Percentiles rank a stretch among this genome's conserved stretches.
These are phyloP conservation scores for Leuctra nigra DNA, from an alignment of 2,888 invertebrate genomes.

Conservation along the genomic window DNA sequence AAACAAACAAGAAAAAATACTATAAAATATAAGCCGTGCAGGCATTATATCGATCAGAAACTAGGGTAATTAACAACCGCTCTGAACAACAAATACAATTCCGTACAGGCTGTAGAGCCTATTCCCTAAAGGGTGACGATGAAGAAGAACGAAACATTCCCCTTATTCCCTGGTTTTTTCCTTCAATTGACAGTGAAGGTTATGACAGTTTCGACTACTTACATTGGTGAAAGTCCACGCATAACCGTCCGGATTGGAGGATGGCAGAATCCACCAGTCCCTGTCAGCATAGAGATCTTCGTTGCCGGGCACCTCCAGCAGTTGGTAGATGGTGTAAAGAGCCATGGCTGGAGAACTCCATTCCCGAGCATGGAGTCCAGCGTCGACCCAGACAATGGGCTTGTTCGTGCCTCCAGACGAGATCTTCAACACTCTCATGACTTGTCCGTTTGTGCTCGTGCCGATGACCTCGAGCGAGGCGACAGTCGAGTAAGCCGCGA, in stretches of 20 bases:
- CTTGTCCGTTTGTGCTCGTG: slow-evolving; percentile 50
- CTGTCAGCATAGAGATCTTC: slow-evolving; percentile 49
- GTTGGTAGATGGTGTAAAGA: slow-evolving; percentile 50
- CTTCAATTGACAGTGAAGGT: no score
- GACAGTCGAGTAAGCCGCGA: slow-evolving; percentile 44
- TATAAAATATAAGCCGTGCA: no score
- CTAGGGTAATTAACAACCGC: no score
- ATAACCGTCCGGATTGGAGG: slow-evolving; percentile 68
- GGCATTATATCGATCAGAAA: no score
- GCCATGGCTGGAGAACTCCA: slow-evolving; percentile 58
- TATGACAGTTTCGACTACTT: no score
- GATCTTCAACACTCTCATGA: slow-evolving; percentile 54
- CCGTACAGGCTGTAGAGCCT: no score
- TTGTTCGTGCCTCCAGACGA: slow-evolving; percentile 40
- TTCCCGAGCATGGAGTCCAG: slow-evolving; percentile 53
- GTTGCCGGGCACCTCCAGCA: slow-evolving; percentile 51
- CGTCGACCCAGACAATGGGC: slow-evolving; percentile 12
- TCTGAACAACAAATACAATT: no score
- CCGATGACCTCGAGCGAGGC: slow-evolving; percentile 51
- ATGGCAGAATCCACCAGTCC: slow-evolving; percentile 60
- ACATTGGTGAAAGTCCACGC: slow-evolving; percentile 47
- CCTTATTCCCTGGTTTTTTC: no score
- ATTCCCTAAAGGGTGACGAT: no score
- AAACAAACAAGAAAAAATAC: no score
- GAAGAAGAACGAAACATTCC: no score